Conservation (phyloP, 2,113 vertebrate genomes). For the Dissostichus mawsoni region DNA sequence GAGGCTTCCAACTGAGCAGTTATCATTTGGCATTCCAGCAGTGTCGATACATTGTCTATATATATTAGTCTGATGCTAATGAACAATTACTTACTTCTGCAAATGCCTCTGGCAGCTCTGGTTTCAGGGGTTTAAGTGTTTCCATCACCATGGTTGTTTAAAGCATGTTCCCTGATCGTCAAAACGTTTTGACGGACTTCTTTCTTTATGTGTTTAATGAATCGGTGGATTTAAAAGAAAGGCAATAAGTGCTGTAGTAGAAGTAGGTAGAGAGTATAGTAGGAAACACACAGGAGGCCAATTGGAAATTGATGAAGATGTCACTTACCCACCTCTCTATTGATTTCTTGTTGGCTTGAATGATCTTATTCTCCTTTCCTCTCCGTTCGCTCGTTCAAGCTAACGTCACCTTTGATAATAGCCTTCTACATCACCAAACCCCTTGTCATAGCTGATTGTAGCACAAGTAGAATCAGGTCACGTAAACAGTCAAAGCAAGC, state of each 20-base stretch:
- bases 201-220: neutral
- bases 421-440: neutral
- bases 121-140: neutral
- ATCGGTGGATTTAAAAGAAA: neutral
- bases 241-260: neutral
- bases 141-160: neutral
- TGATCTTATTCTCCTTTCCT: constrained; percentile 27
- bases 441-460: neutral
- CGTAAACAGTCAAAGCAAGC: neutral
- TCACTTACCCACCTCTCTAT: constrained; percentile 29
- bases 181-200: neutral
- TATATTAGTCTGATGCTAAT: constrained; percentile 1
- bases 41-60: constrained; percentile 1
- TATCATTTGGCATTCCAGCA: constrained; percentile 14
- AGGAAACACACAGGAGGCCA: constrained; percentile 10
- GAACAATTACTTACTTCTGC: constrained; percentile 9
- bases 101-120: neutral
- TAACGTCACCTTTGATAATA: constrained; percentile 6
- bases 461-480: neutral
- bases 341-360: constrained; percentile 59
- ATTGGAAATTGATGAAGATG: constrained; percentile 18
- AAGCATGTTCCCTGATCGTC: neutral
- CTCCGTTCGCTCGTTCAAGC: constrained; percentile 9
- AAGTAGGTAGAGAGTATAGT: neutral
- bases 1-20: constrained; percentile 32